Base-by-base conservation (phyloP, 92 coral and sea anemone genomes). In the Scolanthus callimorphus region DNA sequence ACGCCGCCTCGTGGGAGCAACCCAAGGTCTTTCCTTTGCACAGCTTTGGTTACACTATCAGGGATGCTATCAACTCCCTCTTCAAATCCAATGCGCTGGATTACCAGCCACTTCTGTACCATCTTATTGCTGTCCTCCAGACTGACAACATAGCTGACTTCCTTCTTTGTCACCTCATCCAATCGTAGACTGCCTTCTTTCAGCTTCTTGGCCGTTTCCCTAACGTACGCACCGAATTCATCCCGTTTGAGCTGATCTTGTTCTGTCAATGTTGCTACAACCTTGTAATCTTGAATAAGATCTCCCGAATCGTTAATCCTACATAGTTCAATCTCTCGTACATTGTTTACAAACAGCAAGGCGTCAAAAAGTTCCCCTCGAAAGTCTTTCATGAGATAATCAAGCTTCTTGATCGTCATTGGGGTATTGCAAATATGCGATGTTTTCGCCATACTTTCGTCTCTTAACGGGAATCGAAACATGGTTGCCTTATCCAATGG, bases 1-100 rank as follows among this genome's bases (percentile, higher is more conserved):
- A 79, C 79, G 22, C 97, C 97, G 17, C 95, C 97, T 28, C 91
- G 85, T 10, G 97, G 97, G 30, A 91, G 90, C 45, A 91, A 70
- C 49, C 95, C 91, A 31, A 86, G 70, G 9, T 82, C 82, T 2
- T 59, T 55, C 2, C 51, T 51, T 3, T 60, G 37, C 48, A 55
- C 70, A 3, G 95, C 89, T 31, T 55, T 23, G 3, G 60, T 20
- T 17, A 85, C 60, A 17, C 53, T 39, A 13, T 27, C 20, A 15
- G 74, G 62, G 25, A 59, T 59, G 28, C 51, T 17, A n/a, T n/a
- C n/a, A 19, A 51, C 67, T 0, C 25, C 0, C 37, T 60, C 43
- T 27, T 83, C 83, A 65, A 84, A 74, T 0, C 97, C 97, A 75
- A 71, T 55, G 43, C 78, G 72, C n/a, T n/a, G n/a, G n/a, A n/a